A percentile compares a stretch with the other conserved stretches of the same genome.
Conservation (phyloP, 2,113 vertebrate genomes). For the Crotalus viridis region DNA sequence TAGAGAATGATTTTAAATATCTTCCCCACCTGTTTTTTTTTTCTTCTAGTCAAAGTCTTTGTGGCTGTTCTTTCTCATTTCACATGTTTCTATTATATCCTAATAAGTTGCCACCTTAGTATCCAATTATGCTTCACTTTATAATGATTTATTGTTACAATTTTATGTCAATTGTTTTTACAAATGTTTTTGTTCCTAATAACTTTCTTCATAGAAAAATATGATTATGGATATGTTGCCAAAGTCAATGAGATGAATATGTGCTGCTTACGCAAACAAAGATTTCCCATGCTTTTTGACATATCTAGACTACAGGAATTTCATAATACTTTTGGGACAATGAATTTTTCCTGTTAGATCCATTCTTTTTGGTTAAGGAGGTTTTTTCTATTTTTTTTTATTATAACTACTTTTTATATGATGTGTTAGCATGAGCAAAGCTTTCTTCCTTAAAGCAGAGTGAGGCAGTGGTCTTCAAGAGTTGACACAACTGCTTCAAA, state of each 20-base stretch:
- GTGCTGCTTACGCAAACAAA: background rate
- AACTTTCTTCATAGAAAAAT: conserved; percentile 17
- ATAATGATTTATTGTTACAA: conserved; percentile 7
- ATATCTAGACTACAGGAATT: conserved; percentile 17
- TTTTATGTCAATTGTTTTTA: conserved; percentile 21
- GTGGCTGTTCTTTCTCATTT: background rate
- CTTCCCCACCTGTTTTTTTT: conserved; percentile 1
- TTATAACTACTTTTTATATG: background rate
- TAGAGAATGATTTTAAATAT: background rate
- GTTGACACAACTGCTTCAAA: background rate
- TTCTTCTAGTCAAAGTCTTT: conserved; percentile 15
- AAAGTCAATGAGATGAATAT: conserved; percentile 8
- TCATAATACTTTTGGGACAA: conserved; percentile 4
- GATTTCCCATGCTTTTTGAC: background rate
- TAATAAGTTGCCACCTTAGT: conserved; percentile 4
- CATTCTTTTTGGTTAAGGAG: background rate
- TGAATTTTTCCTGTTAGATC: conserved; percentile 3
- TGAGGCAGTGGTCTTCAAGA: background rate
- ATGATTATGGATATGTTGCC: background rate
- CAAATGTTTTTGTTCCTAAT: conserved; percentile 24
- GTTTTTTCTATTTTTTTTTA: background rate
- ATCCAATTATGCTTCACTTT: background rate
- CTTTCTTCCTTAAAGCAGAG: background rate
- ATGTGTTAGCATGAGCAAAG: background rate
- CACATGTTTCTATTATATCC: background rate